Conservation (phyloP, 2,797 vertebrate genomes). For the Syngnathus rostellatus region DNA sequence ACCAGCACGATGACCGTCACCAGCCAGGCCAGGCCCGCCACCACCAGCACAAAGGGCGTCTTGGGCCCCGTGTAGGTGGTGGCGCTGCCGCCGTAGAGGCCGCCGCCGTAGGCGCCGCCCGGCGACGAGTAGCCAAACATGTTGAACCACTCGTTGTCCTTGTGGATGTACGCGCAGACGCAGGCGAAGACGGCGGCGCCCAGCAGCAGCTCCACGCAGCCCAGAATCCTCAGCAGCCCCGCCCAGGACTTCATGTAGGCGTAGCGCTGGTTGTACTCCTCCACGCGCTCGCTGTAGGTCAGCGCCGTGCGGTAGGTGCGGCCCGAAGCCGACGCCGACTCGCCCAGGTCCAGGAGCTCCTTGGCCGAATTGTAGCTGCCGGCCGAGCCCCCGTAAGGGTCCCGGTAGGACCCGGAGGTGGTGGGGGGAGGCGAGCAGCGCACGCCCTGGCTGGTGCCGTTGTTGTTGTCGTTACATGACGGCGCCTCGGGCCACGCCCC, state of each 20-base stretch:
- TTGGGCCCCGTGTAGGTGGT: conserved; percentile 84
- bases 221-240: conserved; percentile 85
- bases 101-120: conserved; percentile 63
- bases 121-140: conserved; percentile 83
- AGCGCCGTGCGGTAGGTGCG: conserved; percentile 66
- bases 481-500: conserved; percentile 44
- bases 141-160: conserved; percentile 96
- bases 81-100: conserved; percentile 50
- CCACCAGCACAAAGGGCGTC: conserved; percentile 86
- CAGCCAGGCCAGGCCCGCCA: conserved; percentile 83
- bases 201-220: conserved; percentile 81
- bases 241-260: conserved; percentile 97
- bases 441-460: conserved; percentile 64
- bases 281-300: conserved; percentile 80
- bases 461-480: conserved; percentile 54
- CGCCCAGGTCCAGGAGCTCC: conserved; percentile 65
- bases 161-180: conserved; percentile 91
- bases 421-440: conserved; percentile 83
- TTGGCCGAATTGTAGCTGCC: conserved; percentile 72
- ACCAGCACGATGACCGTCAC: conserved; percentile 83
- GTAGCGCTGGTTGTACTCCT: conserved; percentile 82
- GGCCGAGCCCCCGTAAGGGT: conserved; percentile 69
- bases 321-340: conserved; percentile 69
- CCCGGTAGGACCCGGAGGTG: conserved; percentile 69
- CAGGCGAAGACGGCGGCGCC: conserved; percentile 93